phyloP scores from a whole-genome alignment of 2,797 vertebrate species.

The Odontamblyopus rebecca region DNA sequence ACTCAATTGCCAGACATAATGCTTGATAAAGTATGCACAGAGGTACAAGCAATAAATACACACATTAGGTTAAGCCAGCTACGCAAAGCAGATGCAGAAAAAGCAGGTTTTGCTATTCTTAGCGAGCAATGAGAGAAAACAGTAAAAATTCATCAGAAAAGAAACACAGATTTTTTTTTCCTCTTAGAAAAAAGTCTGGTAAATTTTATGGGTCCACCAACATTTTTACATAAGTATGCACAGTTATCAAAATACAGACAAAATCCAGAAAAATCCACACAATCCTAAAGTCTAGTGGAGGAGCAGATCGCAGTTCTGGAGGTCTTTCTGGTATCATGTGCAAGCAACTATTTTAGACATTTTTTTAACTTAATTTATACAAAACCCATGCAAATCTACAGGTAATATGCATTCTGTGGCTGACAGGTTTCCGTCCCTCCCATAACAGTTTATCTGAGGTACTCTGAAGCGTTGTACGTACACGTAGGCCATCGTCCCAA shows the following conservation, averaged over 20 bases:
- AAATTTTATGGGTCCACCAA: constrained; percentile 99
- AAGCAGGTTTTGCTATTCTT: constrained; percentile 98
- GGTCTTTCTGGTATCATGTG: constrained; percentile 99
- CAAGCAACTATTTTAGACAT: constrained; percentile 99
- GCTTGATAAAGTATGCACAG: constrained; percentile 99
- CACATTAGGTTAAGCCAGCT: constrained; percentile 99
- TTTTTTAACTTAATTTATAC: constrained; percentile 94
- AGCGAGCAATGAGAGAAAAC: constrained; percentile 99
- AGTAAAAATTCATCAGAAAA: constrained; percentile 99
- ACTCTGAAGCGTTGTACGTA: constrained; percentile 93
- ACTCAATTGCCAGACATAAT: constrained; percentile 99
- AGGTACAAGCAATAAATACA: constrained; percentile 99
- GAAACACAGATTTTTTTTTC: constrained; percentile 94
- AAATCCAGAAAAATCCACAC: constrained; percentile 99
- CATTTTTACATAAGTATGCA: constrained; percentile 99
- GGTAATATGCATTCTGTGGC: constrained; percentile 99
- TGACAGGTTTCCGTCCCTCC: constrained; percentile 89
- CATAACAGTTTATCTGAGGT: constrained; percentile 98
- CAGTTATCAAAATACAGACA: constrained; percentile 99
- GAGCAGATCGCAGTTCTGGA: constrained; percentile 99
- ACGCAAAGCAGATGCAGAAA: constrained; percentile 99
- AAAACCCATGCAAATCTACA: constrained; percentile 99
- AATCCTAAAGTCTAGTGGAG: constrained; percentile 99
- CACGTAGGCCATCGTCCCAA: constrained; percentile 91
- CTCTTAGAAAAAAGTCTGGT: constrained; percentile 97